phyloP scores from a whole-genome alignment of 1,140 invertebrate species.

The Fopius arisanus region DNA sequence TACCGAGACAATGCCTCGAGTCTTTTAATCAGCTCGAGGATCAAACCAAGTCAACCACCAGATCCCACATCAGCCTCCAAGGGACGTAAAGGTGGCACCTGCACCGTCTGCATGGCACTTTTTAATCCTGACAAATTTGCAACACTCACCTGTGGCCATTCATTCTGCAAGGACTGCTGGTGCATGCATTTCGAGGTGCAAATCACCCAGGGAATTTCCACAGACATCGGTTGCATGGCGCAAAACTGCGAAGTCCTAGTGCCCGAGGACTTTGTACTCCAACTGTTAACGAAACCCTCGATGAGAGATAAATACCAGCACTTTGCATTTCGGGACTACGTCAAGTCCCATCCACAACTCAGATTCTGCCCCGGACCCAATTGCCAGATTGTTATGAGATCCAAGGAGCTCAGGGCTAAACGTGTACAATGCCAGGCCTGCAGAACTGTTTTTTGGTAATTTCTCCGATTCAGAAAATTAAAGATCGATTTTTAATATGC shows the following conservation, averaged over 20 bases:
- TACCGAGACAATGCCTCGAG: constrained; percentile 80
- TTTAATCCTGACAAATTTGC: constrained; percentile 72
- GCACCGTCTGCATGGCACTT: constrained; percentile 71
- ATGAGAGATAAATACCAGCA: constrained; percentile 93
- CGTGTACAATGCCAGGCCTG: constrained; percentile 80
- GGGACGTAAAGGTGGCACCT: constrained; percentile 55
- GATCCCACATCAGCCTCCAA: constrained; percentile 54
- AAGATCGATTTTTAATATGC: constrained; percentile 20
- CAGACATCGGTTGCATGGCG: constrained; percentile 95
- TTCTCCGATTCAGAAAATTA: constrained; percentile 42
- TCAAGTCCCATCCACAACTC: constrained; percentile 89
- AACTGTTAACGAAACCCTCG: constrained; percentile 79
- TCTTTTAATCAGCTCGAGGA: constrained; percentile 79
- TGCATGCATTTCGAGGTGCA: constrained; percentile 94
- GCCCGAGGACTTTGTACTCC: constrained; percentile 94
- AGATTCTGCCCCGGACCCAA: constrained; percentile 96
- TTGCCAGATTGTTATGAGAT: constrained; percentile 86
- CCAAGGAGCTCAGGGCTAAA: constrained; percentile 81
- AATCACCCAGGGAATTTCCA: constrained; percentile 80
- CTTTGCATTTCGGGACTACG: constrained; percentile 95
- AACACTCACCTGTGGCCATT: constrained; percentile 87
- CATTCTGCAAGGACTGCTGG: constrained; percentile 96
- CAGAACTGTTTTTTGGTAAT: constrained; percentile 82
- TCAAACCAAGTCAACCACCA: constrained; percentile 75
- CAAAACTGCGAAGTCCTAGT: constrained; percentile 90